Conservation (phyloP, 2,113 vertebrate species). For the Ochotona curzoniae region DNA sequence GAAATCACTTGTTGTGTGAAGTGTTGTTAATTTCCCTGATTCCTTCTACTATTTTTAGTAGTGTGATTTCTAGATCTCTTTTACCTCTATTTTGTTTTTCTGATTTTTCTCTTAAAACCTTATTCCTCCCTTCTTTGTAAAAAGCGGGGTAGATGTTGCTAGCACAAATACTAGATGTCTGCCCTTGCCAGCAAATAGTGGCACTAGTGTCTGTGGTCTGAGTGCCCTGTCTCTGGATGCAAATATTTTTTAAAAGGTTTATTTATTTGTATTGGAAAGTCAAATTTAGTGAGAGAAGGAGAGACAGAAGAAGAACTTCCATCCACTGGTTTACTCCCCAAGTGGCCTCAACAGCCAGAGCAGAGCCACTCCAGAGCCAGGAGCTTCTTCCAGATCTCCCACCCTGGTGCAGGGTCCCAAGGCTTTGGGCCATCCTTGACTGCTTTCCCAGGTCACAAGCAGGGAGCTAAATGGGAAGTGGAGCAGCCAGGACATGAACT, state of each 20-base stretch:
- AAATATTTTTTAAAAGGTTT: not conserved
- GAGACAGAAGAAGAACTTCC: no score
- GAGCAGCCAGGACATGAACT: no score
- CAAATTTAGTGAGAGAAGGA: no score
- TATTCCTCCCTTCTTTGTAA: not conserved
- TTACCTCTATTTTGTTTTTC: not conserved
- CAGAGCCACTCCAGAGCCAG: no score
- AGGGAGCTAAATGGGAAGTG: no score
- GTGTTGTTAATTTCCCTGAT: not conserved
- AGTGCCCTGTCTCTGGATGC: not conserved
- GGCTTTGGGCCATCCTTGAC: no score
- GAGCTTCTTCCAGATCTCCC: no score
- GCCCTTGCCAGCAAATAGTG: rapidly evolving
- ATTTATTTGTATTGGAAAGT: no score
- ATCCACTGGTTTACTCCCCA: no score
- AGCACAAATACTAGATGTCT: not conserved
- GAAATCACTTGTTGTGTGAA: not conserved
- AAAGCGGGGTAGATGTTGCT: not conserved
- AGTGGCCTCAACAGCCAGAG: no score
- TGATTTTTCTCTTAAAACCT: not conserved
- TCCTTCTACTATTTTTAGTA: not conserved
- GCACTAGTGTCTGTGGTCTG: not conserved
- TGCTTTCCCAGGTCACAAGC: no score
- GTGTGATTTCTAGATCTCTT: conserved; percentile 7
- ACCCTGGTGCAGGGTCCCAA: no score